These are phyloP conservation scores for Ischnus inquisitorius DNA, from an alignment of 2,888 invertebrate species.

Conservation along the genomic window DNA sequence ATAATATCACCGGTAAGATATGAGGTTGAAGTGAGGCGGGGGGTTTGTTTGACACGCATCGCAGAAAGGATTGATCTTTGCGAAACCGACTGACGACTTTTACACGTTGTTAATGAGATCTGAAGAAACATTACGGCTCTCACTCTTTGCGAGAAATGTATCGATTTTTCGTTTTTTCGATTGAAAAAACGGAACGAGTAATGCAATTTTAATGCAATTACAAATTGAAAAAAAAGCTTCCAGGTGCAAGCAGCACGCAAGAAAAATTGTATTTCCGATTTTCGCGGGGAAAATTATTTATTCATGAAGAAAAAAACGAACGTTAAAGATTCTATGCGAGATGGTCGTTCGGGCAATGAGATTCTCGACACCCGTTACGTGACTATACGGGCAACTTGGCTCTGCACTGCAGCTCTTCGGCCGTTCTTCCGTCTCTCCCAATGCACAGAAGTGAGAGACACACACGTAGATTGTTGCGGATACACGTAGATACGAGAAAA, in stretches of 20 bases:
- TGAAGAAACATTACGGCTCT: not conserved
- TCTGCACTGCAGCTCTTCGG: slow-evolving; percentile 71
- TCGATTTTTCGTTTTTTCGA: too few species aligned
- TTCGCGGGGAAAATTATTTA: not conserved
- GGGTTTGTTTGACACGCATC: slow-evolving; percentile 72
- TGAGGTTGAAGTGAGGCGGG: slow-evolving; percentile 75
- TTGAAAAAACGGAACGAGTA: too few species aligned
- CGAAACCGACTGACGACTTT: too few species aligned
- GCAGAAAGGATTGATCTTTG: slow-evolving; percentile 50
- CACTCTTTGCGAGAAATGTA: too few species aligned
- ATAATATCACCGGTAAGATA: slow-evolving; percentile 76
- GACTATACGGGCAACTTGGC: slow-evolving; percentile 63
- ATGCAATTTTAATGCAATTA: not conserved
- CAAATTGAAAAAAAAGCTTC: slow-evolving; percentile 10
- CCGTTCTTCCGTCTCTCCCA: slow-evolving; percentile 49
- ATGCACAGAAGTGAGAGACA: slow-evolving; percentile 43
- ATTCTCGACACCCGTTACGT: slow-evolving; percentile 70
- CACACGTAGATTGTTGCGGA: slow-evolving; percentile 26
- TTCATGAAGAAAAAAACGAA: slow-evolving; percentile 9
- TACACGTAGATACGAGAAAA: slow-evolving; percentile 49
- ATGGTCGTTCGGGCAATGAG: slow-evolving; percentile 19
- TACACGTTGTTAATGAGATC: too few species aligned
- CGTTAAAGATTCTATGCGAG: not conserved
- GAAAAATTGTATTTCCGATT: not conserved
- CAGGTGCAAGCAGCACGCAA: not conserved